A percentile compares a stretch with the other conserved stretches of the same genome.
Evolutionary conservation across 2,888 invertebrate species (phyloP).

Genomic region (Himalopsyche anomala): DNA sequence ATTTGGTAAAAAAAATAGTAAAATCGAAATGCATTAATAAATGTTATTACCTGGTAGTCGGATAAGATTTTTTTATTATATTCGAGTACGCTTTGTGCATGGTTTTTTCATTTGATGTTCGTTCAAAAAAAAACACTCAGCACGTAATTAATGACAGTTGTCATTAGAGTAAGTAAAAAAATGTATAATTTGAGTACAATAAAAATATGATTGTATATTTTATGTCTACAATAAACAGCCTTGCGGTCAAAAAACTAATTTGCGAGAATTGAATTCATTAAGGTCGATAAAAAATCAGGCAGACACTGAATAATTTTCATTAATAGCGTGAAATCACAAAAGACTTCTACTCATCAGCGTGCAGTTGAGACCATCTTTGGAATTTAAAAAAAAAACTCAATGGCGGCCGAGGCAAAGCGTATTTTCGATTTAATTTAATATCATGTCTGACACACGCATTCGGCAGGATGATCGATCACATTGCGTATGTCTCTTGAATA

Average conservation of each 20-base stretch:
- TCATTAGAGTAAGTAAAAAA: too few species aligned
- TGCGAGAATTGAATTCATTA: slow-evolving; percentile 12
- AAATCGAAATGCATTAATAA: too few species aligned
- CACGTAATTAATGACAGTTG: too few species aligned
- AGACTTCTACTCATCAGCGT: neutral
- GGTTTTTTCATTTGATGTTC: too few species aligned
- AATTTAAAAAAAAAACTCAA: neutral
- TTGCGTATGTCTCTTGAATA: neutral
- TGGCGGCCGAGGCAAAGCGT: slow-evolving; percentile 9
- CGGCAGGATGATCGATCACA: slow-evolving; percentile 31
- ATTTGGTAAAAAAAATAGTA: too few species aligned
- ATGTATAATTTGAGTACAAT: slow-evolving; percentile 2
- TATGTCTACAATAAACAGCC: slow-evolving; percentile 2
- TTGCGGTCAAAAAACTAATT: neutral
- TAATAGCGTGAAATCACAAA: neutral
- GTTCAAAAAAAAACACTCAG: too few species aligned
- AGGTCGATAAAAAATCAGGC: neutral
- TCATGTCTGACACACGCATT: slow-evolving; percentile 35
- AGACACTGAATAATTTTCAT: slow-evolving; percentile 31
- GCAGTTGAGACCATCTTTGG: slow-evolving; percentile 13
- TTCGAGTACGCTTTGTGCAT: too few species aligned
- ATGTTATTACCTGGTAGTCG: too few species aligned
- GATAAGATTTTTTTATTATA: too few species aligned
- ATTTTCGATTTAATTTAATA: slow-evolving; percentile 22
- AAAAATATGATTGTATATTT: neutral